These are phyloP conservation scores for Pseudorectes ferrugineus DNA, from an alignment of 2,113 vertebrate genomes.

Conservation along the genomic window DNA sequence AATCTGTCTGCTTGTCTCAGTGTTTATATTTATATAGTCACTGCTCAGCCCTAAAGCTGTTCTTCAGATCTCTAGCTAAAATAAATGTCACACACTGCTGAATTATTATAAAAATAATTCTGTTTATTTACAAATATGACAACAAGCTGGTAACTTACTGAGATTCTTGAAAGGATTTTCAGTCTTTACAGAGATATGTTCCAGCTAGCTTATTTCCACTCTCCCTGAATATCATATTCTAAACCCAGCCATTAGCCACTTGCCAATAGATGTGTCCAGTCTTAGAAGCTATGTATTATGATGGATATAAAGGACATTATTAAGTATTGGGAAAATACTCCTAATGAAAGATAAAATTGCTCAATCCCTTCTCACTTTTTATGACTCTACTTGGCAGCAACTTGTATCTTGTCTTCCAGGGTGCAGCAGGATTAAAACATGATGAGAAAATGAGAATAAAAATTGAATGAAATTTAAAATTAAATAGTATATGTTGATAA, in stretches of 20 bases:
- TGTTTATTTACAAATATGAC: conserved; percentile 64
- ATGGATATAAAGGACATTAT: background rate
- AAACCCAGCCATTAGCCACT: background rate
- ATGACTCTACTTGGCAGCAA: background rate
- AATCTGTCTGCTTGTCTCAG: conserved; percentile 58
- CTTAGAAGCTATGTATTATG: background rate
- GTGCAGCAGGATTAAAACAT: background rate
- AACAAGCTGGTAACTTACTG: conserved; percentile 7
- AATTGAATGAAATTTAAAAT: background rate
- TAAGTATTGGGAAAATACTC: background rate
- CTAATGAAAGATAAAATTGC: background rate
- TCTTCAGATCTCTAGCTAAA: conserved; percentile 56
- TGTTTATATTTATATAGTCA: conserved; percentile 57
- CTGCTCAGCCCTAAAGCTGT: conserved; percentile 47
- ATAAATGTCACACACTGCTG: conserved; percentile 58
- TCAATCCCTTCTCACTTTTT: background rate
- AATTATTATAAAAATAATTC: conserved; percentile 64
- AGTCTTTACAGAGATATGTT: background rate
- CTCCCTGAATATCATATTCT: background rate
- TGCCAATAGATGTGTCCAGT: background rate
- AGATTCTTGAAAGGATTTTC: conserved; percentile 38
- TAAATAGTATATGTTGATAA: background rate
- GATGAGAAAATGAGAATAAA: background rate
- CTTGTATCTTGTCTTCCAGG: background rate
- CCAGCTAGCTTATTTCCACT: background rate